Base-by-base conservation (phyloP, 2,888 invertebrate species). In the Scaptomyza cyrtandrae region DNA sequence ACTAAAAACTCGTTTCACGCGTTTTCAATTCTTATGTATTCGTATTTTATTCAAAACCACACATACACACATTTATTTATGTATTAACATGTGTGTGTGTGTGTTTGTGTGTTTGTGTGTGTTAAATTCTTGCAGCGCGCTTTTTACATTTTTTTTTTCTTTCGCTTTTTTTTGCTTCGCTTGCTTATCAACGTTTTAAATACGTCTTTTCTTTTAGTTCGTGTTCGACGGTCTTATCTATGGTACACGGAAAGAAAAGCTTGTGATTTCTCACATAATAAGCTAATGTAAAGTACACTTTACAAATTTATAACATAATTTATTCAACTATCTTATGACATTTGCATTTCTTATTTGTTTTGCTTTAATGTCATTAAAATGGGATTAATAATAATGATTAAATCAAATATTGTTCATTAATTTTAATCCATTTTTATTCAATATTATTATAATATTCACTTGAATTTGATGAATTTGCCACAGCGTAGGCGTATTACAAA, bases 1-100 rank as follows among this genome's bases (percentile, higher is more conserved):
- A 83, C 83, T 87, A 88, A 87, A 85, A 85, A 85, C 88, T 86
- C 71, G 79, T 65, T 85, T 82, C 87, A 81, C 82, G 73, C 87
- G 73, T 68, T 84, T 86, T 53, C 68, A 73, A 75, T 81, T 82
- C 75, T 84, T 78, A 81, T 85, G 78, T 71, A 75, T 75, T 66
- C 76, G 67, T 45, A 62, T 83, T 83, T 50, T 71, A 75, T 77
- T 73, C 55, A 82, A 41, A 58, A 71, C 60, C 52, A 49, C 50
- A 53, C 58, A 55, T 16, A 50, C 48, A 57, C 52, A 50, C 66
- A 60, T 10, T 41, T 41, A 16, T 19, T 39, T 39, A 45, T 37
- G 19, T 31, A 41, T 33, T 55, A 9, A 44, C 37, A 49, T 31
- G 19, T 54, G 33, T 57, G 45, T 52, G 29, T 48, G 39, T 27